Evolutionary conservation across 2,888 invertebrate species (phyloP).

Genomic region (Cantharis rufa): DNA sequence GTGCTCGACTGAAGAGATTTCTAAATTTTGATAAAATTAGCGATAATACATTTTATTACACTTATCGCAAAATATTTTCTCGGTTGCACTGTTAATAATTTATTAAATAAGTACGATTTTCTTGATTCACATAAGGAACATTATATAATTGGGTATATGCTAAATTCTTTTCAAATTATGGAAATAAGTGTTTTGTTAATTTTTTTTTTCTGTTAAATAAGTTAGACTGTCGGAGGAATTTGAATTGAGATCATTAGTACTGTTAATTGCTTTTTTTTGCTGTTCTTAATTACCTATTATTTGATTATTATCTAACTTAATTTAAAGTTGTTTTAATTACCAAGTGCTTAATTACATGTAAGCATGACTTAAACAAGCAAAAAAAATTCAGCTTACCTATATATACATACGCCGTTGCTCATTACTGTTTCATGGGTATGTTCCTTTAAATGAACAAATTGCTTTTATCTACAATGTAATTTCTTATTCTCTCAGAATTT

Average conservation of each 20-base stretch:
- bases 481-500: neutral
- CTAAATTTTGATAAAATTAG: neutral
- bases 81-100: neutral
- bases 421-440: neutral
- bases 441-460: neutral
- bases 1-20: neutral
- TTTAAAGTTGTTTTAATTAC: constrained; percentile 4
- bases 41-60: neutral
- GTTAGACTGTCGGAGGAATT: neutral
- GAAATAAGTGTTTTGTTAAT: neutral
- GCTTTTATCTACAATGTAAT: neutral
- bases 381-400: neutral
- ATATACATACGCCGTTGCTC: neutral
- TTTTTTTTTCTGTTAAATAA: neutral
- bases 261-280: constrained; percentile 3
- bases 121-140: neutral
- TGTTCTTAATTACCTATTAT: constrained; percentile 1
- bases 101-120: neutral
- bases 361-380: constrained; percentile 1
- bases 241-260: constrained; percentile 2
- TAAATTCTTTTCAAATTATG: neutral
- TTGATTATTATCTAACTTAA: constrained; percentile 3
- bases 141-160: neutral
- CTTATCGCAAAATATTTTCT: neutral
- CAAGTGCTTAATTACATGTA: constrained; percentile 3